These are phyloP conservation scores for Trichogramma evanescens DNA, from an alignment of 2,888 invertebrate genomes.

Conservation along the genomic window DNA sequence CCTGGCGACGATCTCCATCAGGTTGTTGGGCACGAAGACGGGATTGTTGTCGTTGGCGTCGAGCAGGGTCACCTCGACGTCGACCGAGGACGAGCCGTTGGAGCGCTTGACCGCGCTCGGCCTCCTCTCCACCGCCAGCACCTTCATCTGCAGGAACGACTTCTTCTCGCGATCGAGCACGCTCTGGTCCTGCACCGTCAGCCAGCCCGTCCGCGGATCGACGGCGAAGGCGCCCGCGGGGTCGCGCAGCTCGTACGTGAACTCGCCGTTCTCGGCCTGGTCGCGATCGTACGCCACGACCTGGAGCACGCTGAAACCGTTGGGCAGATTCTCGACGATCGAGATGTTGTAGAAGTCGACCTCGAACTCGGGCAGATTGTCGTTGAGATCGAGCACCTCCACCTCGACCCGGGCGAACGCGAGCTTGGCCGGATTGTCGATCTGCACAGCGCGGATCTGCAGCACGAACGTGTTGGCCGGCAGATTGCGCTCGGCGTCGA, in stretches of 20 bases:
- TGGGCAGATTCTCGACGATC: constrained; percentile 84
- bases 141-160: constrained; percentile 65
- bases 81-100: constrained; percentile 53
- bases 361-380: constrained; percentile 81
- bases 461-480: constrained; percentile 71
- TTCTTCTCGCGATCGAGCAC: constrained; percentile 74
- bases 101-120: constrained; percentile 52
- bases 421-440: constrained; percentile 70
- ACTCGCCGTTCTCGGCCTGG: constrained; percentile 80
- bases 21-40: constrained; percentile 72
- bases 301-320: constrained; percentile 65
- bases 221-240: constrained; percentile 72
- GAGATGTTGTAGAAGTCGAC: constrained; percentile 86
- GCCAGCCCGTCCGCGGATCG: constrained; percentile 75
- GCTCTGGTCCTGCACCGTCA: constrained; percentile 71
- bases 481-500: constrained; percentile 66
- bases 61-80: constrained; percentile 72
- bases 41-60: constrained; percentile 92
- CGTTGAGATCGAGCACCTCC: constrained; percentile 70
- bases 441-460: constrained; percentile 72
- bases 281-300: constrained; percentile 75
- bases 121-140: constrained; percentile 70
- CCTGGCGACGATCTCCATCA: constrained; percentile 70
- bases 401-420: constrained; percentile 69
- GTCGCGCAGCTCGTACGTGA: constrained; percentile 70